phyloP scores from a whole-genome alignment of 1,140 invertebrate genomes.

The Charaxes varanes region DNA sequence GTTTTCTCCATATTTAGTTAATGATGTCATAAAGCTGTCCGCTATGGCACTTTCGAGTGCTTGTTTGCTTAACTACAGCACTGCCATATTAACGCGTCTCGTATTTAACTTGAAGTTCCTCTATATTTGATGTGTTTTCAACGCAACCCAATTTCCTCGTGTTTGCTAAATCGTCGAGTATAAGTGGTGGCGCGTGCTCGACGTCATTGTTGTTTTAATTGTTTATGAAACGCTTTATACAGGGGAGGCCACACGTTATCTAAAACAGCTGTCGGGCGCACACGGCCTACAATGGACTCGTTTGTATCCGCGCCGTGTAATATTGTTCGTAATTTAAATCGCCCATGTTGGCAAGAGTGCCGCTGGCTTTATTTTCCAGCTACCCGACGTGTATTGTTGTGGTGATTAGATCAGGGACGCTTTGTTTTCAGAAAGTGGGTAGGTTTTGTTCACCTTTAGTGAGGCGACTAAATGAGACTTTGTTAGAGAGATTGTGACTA shows the following conservation, averaged over 20 bases:
- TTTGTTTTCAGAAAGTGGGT: constrained; percentile 44
- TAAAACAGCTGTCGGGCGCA: constrained; percentile 67
- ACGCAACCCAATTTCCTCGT: constrained; percentile 4
- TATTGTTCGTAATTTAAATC: constrained; percentile 72
- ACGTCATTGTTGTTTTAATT: constrained; percentile 45
- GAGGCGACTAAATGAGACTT: constrained; percentile 7
- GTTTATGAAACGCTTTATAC: constrained; percentile 53
- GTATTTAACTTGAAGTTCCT: background rate
- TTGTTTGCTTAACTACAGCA: background rate
- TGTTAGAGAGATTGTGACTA: constrained; percentile 15
- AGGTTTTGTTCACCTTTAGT: constrained; percentile 1
- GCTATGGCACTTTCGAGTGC: background rate
- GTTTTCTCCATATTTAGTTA: background rate
- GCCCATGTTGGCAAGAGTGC: constrained; percentile 41
- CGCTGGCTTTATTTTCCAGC: constrained; percentile 55
- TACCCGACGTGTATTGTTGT: constrained; percentile 66
- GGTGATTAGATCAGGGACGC: constrained; percentile 66
- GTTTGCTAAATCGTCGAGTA: constrained; percentile 16
- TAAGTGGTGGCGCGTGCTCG: constrained; percentile 15
- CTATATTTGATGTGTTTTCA: constrained; percentile 1
- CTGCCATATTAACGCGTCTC: background rate
- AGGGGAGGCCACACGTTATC: constrained; percentile 66
- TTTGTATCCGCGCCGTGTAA: constrained; percentile 62
- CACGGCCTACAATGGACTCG: constrained; percentile 62
- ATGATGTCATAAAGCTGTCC: background rate